These are phyloP conservation scores for Limnephilus marmoratus DNA, from an alignment of 2,888 invertebrate species.

Conservation along the genomic window DNA sequence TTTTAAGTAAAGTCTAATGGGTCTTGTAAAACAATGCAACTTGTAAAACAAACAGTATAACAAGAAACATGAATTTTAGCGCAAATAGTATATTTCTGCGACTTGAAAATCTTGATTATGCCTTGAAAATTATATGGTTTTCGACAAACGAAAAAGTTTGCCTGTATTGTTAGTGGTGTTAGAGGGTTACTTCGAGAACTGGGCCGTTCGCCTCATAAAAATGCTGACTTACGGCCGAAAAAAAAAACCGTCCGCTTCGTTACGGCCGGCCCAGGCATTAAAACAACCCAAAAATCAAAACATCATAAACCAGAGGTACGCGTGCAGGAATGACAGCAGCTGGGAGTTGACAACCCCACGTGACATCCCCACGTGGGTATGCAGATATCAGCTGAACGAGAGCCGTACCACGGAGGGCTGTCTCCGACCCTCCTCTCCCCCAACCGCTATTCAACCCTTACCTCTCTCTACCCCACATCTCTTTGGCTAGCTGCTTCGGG, in stretches of 20 bases:
- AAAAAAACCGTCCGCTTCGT: neutral
- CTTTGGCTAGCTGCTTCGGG: neutral
- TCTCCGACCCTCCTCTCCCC: slow-evolving; percentile 1
- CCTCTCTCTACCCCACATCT: neutral
- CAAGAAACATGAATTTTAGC: neutral
- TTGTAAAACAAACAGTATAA: neutral
- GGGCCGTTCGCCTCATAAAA: neutral
- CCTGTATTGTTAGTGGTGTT: neutral
- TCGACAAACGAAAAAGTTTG: neutral
- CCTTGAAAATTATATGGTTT: neutral
- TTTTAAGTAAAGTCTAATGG: too few relatives aligned
- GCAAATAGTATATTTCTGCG: too few relatives aligned
- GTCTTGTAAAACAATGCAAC: too few relatives aligned
- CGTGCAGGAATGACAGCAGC: neutral
- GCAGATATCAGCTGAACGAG: slow-evolving; percentile 15
- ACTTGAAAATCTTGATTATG: neutral
- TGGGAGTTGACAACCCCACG: slow-evolving; percentile 23
- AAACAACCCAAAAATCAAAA: neutral
- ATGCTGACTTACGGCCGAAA: neutral
- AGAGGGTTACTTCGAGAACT: neutral
- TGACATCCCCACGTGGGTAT: slow-evolving; percentile 30
- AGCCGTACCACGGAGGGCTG: slow-evolving; percentile 22
- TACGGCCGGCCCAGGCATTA: neutral
- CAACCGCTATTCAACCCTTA: neutral
- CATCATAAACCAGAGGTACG: neutral